Evolutionary conservation across 2,797 vertebrate species (phyloP).

Genomic region (Otolemur crassicaudatus): DNA sequence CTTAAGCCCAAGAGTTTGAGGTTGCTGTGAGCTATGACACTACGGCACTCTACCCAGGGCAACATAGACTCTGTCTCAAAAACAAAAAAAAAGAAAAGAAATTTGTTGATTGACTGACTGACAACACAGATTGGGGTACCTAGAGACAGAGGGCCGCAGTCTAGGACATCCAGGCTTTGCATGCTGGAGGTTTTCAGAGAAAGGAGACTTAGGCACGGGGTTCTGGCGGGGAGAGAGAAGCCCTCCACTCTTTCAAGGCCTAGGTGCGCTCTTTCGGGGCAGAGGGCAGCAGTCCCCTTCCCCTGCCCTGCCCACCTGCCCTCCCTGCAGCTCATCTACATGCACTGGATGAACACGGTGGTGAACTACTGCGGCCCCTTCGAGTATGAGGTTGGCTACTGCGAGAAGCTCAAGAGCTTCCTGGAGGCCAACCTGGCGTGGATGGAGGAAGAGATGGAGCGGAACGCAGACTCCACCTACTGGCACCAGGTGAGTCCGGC

Average conservation of each 20-base stretch:
- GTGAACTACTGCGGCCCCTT: constrained; percentile 95
- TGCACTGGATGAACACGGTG: constrained; percentile 98
- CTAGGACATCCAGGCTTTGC: background rate
- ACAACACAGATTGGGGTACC: background rate
- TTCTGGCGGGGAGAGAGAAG: no score
- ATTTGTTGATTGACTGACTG: background rate
- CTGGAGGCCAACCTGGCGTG: constrained; percentile 93
- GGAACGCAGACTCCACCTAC: constrained; percentile 86
- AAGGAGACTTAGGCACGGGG: rapidly evolving
- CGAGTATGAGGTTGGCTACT: constrained; percentile 90
- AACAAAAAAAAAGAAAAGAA: background rate
- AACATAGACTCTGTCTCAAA: no score
- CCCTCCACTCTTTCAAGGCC: background rate
- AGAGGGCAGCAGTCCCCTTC: rapidly evolving
- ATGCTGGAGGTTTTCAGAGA: background rate
- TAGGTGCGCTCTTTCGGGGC: background rate
- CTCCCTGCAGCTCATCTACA: constrained; percentile 92
- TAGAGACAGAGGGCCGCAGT: background rate
- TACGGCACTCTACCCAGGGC: no score
- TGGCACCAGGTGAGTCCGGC: constrained; percentile 94
- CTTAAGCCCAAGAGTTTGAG: no score
- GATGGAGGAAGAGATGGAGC: constrained; percentile 91
- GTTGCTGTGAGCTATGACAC: no score
- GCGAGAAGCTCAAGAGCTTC: constrained; percentile 91
- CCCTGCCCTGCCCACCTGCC: background rate